These are phyloP conservation scores for Phania funesta DNA, from an alignment of 2,888 invertebrate genomes.

Conservation along the genomic window DNA sequence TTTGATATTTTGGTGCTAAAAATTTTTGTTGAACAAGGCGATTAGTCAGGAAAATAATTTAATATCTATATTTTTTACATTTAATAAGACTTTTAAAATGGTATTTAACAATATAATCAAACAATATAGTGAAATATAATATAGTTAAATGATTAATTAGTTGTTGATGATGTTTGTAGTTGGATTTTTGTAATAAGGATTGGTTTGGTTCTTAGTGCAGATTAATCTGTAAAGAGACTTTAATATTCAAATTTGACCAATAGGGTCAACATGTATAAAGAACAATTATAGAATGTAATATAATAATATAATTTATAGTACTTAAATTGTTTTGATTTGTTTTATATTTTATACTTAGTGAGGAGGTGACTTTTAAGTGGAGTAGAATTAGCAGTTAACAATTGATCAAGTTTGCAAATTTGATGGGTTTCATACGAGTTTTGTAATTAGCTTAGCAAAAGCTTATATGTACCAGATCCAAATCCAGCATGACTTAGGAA, in stretches of 20 bases:
- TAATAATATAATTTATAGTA: conserved; percentile 41
- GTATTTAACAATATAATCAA: conserved; percentile 41
- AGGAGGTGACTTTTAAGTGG: conserved; percentile 62
- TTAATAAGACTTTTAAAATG: conserved; percentile 4
- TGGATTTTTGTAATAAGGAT: conserved; percentile 75
- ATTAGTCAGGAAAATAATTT: too few relatives aligned
- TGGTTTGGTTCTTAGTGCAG: conserved; percentile 68
- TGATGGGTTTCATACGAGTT: conserved; percentile 43
- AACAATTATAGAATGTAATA: conserved; percentile 32
- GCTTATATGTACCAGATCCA: conserved; percentile 61
- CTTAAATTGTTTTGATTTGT: conserved; percentile 24
- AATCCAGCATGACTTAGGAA: not conserved
- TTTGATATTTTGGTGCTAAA: conserved; percentile 88
- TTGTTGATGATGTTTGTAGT: conserved; percentile 75
- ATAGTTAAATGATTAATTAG: conserved; percentile 66
- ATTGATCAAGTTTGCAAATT: conserved; percentile 59
- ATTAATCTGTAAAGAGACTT: conserved; percentile 75
- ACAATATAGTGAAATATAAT: conserved; percentile 46
- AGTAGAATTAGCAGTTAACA: conserved; percentile 60
- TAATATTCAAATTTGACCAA: conserved; percentile 34
- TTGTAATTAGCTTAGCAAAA: conserved; percentile 42
- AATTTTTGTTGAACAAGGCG: conserved; percentile 55
- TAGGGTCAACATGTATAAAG: conserved; percentile 30
- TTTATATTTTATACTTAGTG: conserved; percentile 63
- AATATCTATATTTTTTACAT: not conserved